Base-by-base conservation (phyloP, 2,113 vertebrate species). In the Nothocercus nigrocapillus region DNA sequence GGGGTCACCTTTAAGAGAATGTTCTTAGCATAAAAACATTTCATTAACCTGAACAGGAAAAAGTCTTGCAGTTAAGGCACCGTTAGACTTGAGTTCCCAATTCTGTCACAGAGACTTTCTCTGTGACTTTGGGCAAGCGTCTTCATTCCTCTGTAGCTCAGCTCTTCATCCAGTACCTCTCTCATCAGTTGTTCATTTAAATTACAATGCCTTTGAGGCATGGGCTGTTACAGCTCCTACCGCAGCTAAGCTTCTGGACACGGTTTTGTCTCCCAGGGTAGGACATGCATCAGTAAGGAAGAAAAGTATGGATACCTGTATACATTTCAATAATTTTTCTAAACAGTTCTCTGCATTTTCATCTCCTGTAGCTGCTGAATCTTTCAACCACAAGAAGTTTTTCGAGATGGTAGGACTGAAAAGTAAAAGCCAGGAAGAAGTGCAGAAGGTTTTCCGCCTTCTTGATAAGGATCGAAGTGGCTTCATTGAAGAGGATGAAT, bases 401-500 rank as follows among this genome's bases (percentile, higher is more conserved):
- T 99, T 99, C 85, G 98, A 99, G 91, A 95, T 99, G 98, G 97
- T 98, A 25, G 99, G 99, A 30, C 97, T 99, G 97, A 99, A 98
- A 98, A 98, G 98, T 76, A 99, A 99, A 97, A 98, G 97, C 21
- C 90, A 96, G 1, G 99, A 99, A 8, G 98, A 98, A 0, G 97
- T 99, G 94, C 99, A 98, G 97, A 98, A 98, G 98, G 98, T 99
- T 93, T 99, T 99, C 96, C 96, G 98, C 91, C 98, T 99, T 79
- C 98, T 99, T 96, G 99, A 99, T 51, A 99, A 99, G 94, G 99
- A 99, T 53, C 96, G 95, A 64, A 99, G 99, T 0, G 99, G 99
- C 89, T 99, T 98, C 97, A 99, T 99, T 2, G 99, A 99, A 97
- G 98, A 99, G 92, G 99, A 99, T 3, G 99, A 99, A 97, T 97